Evolutionary conservation across 1,140 invertebrate species (phyloP).

Genomic region (Dufourea novaeangliae): DNA sequence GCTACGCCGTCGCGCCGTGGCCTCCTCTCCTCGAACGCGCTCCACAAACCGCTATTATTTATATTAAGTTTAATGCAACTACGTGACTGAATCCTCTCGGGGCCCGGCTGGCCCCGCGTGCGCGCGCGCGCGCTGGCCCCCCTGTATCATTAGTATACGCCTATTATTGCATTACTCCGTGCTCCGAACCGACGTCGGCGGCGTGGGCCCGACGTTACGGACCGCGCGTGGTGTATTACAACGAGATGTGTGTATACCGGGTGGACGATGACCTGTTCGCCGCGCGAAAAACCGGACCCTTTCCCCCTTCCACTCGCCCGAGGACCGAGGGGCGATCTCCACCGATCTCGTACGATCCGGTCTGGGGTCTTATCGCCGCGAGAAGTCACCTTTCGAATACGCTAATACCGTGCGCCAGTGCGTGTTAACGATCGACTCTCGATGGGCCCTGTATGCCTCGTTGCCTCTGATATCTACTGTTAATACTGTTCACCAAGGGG

Average conservation of each 20-base stretch:
- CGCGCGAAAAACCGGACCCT: constrained; percentile 51
- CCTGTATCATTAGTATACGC: constrained; percentile 82
- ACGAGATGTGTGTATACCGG: constrained; percentile 59
- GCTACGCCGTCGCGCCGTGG: constrained; percentile 58
- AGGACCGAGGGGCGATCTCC: constrained; percentile 2
- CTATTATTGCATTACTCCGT: constrained; percentile 80
- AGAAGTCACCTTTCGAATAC: neutral
- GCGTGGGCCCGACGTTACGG: too few relatives aligned
- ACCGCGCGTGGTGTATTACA: constrained; percentile 63
- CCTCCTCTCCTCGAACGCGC: constrained; percentile 71
- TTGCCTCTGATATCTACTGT: neutral
- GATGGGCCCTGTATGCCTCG: neutral
- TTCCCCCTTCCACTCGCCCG: neutral
- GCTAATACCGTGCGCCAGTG: neutral
- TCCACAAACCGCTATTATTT: constrained; percentile 83
- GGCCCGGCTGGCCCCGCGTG: constrained; percentile 48
- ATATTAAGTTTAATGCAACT: constrained; percentile 83
- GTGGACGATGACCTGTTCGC: constrained; percentile 61
- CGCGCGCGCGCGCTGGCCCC: constrained; percentile 48
- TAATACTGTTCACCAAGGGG: neutral
- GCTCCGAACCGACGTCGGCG: constrained; percentile 50
- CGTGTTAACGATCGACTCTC: neutral
- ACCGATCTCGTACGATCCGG: constrained; percentile 28
- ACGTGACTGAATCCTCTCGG: constrained; percentile 80
- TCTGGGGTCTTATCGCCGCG: neutral